phyloP scores from a whole-genome alignment of 1,140 invertebrate species.

The Micrasema minimum region DNA sequence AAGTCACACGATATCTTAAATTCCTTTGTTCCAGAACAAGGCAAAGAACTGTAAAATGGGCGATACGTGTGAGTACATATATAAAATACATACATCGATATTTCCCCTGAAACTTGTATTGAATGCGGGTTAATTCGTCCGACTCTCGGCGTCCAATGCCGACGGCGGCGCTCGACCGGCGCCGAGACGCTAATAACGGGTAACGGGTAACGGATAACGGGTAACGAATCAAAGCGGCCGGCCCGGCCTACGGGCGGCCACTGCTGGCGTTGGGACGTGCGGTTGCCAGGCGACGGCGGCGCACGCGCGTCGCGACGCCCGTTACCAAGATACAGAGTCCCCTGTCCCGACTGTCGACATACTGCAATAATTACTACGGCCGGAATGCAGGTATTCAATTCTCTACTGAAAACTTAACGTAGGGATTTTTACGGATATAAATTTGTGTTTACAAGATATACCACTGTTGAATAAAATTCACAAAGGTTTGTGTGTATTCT shows the following conservation, averaged over 20 bases:
- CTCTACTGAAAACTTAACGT: no score
- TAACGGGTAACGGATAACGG: slow-evolving; percentile 34
- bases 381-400: slow-evolving; percentile 21
- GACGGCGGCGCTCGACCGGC: slow-evolving; percentile 29
- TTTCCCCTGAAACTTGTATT: neutral
- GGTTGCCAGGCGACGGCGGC: slow-evolving; percentile 44
- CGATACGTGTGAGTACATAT: neutral
- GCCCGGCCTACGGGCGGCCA: slow-evolving; percentile 34
- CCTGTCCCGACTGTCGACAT: neutral
- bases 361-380: slow-evolving; percentile 1
- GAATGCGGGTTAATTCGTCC: slow-evolving; percentile 35
- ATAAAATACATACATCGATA: slow-evolving; percentile 1
- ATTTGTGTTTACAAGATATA: no score
- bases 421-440: no score
- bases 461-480: no score
- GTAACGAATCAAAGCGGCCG: slow-evolving; percentile 42
- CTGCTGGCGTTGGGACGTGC: slow-evolving; percentile 40
- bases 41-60: neutral
- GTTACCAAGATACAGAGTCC: neutral
- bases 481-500: no score
- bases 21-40: no score
- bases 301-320: slow-evolving; percentile 32
- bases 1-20: no score
- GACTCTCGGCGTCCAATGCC: slow-evolving; percentile 36
- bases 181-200: slow-evolving; percentile 30